A percentile compares a stretch with the other conserved stretches of the same genome.
Conservation (phyloP, 2,888 invertebrate species). For the Meliscaeva auricollis region DNA sequence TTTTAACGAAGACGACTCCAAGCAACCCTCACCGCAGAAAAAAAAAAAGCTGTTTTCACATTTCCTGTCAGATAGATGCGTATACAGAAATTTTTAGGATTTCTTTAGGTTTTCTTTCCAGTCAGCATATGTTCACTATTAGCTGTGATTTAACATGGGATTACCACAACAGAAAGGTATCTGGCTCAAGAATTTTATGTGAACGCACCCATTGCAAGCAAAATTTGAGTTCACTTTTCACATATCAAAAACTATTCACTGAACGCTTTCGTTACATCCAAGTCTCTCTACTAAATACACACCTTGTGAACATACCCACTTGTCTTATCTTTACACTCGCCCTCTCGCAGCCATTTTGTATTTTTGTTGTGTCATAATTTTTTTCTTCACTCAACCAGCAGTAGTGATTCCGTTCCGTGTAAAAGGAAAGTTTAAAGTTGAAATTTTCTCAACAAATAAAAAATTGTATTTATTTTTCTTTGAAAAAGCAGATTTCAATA, state of each 20-base stretch:
- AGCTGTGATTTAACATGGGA: too few species aligned
- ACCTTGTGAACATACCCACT: conserved; percentile 43
- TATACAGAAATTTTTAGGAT: too few species aligned
- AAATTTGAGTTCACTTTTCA: background rate
- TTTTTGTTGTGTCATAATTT: conserved; percentile 73
- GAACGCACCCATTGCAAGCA: too few species aligned
- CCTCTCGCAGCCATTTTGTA: conserved; percentile 62
- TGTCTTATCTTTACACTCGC: background rate
- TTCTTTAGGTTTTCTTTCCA: too few species aligned
- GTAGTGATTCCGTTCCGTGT: conserved; percentile 20
- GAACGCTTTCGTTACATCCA: background rate
- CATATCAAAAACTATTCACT: background rate
- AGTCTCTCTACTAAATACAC: background rate
- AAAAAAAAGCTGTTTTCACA: too few species aligned
- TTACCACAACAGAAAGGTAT: too few species aligned
- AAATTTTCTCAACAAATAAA: conserved; percentile 18
- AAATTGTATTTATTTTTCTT: conserved; percentile 64
- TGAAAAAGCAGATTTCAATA: conserved; percentile 30
- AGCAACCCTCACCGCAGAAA: too few species aligned
- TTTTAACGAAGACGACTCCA: too few species aligned
- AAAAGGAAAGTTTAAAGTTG: conserved; percentile 64
- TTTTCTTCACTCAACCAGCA: conserved; percentile 49
- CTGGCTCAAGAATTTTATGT: too few species aligned
- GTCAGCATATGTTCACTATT: too few species aligned
- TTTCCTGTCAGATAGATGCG: too few species aligned